Conservation (phyloP, 2,113 vertebrate species). For the Scolopax mira region DNA sequence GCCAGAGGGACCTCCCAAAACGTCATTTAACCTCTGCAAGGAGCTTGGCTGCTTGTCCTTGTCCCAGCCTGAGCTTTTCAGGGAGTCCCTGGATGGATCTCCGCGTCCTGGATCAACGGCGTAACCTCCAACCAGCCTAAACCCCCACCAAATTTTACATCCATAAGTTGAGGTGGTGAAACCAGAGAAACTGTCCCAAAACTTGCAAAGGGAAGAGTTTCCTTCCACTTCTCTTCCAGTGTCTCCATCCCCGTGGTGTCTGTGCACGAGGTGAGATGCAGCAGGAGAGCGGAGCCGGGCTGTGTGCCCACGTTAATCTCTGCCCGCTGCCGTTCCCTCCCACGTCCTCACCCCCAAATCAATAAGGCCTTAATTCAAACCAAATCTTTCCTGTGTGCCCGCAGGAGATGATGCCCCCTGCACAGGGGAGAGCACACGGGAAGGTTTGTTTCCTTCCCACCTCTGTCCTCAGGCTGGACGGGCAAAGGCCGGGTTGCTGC, state of each 20-base stretch:
- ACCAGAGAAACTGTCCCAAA: not conserved
- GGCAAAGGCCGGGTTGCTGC: not conserved
- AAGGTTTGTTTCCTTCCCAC: not conserved
- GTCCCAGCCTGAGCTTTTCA: not conserved
- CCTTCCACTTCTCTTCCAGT: accelerated
- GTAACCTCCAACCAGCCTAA: accelerated
- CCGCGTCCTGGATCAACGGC: accelerated
- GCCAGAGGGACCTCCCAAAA: not conserved
- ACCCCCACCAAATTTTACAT: accelerated
- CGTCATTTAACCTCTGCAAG: accelerated
- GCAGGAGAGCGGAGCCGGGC: not conserved
- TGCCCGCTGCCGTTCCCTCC: not conserved
- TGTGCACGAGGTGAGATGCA: accelerated
- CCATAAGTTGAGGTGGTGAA: accelerated
- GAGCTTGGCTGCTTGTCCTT: not conserved
- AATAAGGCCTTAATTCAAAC: not conserved
- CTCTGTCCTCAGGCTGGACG: not conserved
- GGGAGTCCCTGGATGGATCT: not conserved
- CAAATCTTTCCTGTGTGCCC: not conserved
- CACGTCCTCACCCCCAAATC: not conserved
- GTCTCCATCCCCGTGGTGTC: not conserved
- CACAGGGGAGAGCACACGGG: not conserved
- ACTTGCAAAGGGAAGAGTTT: accelerated
- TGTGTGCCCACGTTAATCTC: accelerated
- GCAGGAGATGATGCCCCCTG: not conserved